Percentiles rank a stretch among this genome's conserved stretches.
phyloP scores from a whole-genome alignment of 2,797 vertebrate species.

The Micropoecilia bifurca region DNA sequence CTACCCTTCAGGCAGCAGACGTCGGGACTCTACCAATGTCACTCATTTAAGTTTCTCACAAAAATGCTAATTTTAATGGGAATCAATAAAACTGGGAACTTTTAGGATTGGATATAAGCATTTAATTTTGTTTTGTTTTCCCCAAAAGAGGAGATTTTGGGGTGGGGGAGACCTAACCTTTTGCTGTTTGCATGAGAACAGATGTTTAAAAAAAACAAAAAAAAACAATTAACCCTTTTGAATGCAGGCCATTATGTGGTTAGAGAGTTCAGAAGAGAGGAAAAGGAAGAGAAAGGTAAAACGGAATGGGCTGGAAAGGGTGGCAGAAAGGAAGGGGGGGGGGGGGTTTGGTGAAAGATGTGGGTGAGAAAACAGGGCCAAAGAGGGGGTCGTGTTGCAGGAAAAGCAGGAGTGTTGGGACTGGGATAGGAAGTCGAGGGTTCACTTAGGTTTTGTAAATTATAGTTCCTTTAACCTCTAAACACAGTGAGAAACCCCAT shows the following conservation, averaged over 20 bases:
- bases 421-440: constrained; percentile 5
- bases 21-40: constrained; percentile 57
- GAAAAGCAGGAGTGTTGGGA: constrained; percentile 12
- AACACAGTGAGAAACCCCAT: constrained; percentile 31
- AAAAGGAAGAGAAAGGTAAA: constrained; percentile 58
- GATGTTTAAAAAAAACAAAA: constrained; percentile 67
- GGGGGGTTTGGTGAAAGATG: constrained; percentile 7
- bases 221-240: constrained; percentile 70
- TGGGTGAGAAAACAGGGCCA: constrained; percentile 2
- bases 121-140: background rate
- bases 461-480: constrained; percentile 30
- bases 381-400: constrained; percentile 10
- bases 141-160: too few relatives aligned
- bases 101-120: background rate
- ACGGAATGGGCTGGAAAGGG: constrained; percentile 16
- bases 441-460: constrained; percentile 34
- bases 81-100: constrained; percentile 2
- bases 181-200: constrained; percentile 47
- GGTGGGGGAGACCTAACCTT: background rate
- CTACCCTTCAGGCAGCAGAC: constrained; percentile 40
- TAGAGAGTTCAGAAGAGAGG: constrained; percentile 65
- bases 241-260: constrained; percentile 76
- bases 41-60: constrained; percentile 30
- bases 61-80: background rate
- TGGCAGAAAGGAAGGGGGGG: background rate